Evolutionary conservation across 1,140 invertebrate genomes (phyloP), one percentile per base, ranked within the genome.

Genomic region (Penaeus chinensis): DNA sequence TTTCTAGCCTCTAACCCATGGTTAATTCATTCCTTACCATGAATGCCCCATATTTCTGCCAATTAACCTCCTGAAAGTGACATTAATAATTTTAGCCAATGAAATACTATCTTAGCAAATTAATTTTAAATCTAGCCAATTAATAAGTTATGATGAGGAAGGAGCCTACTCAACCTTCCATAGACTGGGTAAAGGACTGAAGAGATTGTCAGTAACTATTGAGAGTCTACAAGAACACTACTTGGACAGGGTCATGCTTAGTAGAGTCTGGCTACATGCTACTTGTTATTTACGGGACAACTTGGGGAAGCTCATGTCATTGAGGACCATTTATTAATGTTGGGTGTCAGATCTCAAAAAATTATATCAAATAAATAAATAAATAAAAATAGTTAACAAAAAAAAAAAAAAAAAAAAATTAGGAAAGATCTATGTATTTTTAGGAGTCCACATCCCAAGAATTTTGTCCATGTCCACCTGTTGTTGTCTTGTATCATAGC

Each of bases 161-260:
- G 77, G 84, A 86, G 37, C 69, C 79, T 87, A 87, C 85, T 87
- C 85, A 82, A 87, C 80, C 86, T 77, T 83, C 71, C 69, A 76
- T 22, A 78, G 77, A 32, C 32, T 24, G 69, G 66, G 86, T 87
- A 87, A 80, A 87, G 80, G 77, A 63, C 24, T 82, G 80, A 81
- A 87, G 78, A 87, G 77, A 82, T 32, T 82, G 78, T 80, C 63
- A 87, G 86, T 81, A 87, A 62, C 81, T 82, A 87, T 78, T 62
- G 71, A 74, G n/a, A 83, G 81, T 76, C 86, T 87, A 87, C 86
- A 78, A 83, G 71, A 82, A 65, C 81, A 82, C 80, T 83, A 82
- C 80, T 83, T 87, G 86, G 86, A 87, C 71, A 87, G 86, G 54
- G 66, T 87, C 86, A 87, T 87, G 86, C 86, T 82, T 37, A 87